Evolutionary conservation across 2,888 invertebrate species (phyloP).

Genomic region (Lithophane leautieri): DNA sequence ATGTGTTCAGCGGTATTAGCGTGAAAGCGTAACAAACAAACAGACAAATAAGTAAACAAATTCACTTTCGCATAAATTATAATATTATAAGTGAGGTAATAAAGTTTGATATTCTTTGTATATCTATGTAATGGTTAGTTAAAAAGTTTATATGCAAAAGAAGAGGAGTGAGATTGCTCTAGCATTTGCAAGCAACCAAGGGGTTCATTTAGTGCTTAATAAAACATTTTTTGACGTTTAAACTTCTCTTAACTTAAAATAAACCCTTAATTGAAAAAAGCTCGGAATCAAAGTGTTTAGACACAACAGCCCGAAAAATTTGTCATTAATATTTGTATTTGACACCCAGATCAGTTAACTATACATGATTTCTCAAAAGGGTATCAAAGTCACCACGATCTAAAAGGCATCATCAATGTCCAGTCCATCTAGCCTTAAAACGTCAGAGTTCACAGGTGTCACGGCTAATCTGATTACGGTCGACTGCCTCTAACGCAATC

Average conservation of each 20-base stretch:
- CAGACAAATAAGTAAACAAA: too few species aligned
- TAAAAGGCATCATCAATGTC: neutral
- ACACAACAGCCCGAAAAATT: neutral
- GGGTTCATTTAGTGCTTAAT: neutral
- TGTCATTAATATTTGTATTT: neutral
- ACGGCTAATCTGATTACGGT: conserved; percentile 44
- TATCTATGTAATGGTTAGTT: neutral
- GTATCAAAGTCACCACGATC: neutral
- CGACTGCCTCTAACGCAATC: conserved; percentile 29
- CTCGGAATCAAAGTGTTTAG: neutral
- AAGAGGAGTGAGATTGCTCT: neutral
- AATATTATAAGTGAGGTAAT: too few species aligned
- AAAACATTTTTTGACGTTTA: neutral
- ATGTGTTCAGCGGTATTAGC: too few species aligned
- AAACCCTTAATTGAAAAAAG: neutral
- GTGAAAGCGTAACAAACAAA: too few species aligned
- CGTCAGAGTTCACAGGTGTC: conserved; percentile 46
- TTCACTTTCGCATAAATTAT: too few species aligned
- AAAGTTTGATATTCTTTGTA: neutral
- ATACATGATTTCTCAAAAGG: neutral
- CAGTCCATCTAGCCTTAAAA: neutral
- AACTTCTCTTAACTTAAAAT: neutral
- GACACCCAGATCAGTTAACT: neutral
- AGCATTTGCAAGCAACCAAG: neutral
- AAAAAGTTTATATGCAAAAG: neutral